These are phyloP conservation scores for Rhyacophila brunnea DNA, from an alignment of 1,140 invertebrate species.

Conservation along the genomic window DNA sequence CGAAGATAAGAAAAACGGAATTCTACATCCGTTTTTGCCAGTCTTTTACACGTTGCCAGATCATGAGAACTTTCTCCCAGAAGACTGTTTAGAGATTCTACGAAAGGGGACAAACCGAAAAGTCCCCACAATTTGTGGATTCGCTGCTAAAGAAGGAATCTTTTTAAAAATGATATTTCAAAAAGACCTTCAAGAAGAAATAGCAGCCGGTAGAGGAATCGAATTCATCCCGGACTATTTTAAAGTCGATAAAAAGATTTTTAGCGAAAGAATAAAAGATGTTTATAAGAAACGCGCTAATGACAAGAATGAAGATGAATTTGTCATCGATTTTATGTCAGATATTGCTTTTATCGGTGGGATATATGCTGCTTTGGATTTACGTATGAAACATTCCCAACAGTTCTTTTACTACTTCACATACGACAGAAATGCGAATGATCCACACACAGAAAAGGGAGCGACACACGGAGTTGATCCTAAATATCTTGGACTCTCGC, in stretches of 20 bases:
- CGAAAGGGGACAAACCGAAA: constrained; percentile 42
- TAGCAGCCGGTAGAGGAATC: constrained; percentile 36
- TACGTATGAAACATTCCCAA: constrained; percentile 21
- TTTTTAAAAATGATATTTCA: constrained; percentile 34
- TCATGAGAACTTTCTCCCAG: constrained; percentile 45
- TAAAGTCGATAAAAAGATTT: constrained; percentile 37
- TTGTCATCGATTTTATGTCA: constrained; percentile 44
- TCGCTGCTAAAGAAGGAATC: constrained; percentile 44
- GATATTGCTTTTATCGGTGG: constrained; percentile 47
- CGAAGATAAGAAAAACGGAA: constrained; percentile 36
- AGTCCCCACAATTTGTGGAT: constrained; percentile 44
- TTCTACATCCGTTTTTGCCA: constrained; percentile 47
- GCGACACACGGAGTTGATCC: constrained; percentile 47
- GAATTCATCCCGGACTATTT: constrained; percentile 39
- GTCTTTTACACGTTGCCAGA: constrained; percentile 42
- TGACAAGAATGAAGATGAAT: constrained; percentile 40
- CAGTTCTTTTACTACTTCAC: constrained; percentile 48
- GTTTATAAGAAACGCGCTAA: constrained; percentile 38
- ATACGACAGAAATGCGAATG: constrained; percentile 46
- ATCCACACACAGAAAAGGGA: constrained; percentile 43
- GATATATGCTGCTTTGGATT: constrained; percentile 37
- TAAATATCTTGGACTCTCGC: constrained; percentile 42
- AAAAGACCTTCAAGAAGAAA: constrained; percentile 34
- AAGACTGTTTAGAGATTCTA: constrained; percentile 41
- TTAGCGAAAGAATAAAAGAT: constrained; percentile 39